Percentiles rank a stretch among this genome's conserved stretches.
phyloP scores from a whole-genome alignment of 2,797 vertebrate genomes.

The Neomorphus geoffroyi region DNA sequence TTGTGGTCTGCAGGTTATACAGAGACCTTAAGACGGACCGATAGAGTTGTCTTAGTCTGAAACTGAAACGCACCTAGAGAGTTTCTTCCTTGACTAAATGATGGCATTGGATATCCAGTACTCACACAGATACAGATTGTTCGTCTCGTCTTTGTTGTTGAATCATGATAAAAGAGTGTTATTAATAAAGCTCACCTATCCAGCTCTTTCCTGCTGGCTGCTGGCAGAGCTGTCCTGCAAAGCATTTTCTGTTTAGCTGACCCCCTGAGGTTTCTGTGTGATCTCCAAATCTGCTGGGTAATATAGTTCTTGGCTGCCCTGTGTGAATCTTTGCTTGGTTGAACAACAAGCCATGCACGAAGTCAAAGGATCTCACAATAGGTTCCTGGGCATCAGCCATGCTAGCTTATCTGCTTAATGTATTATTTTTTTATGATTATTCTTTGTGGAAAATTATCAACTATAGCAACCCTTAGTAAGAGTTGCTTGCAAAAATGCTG shows the following conservation, averaged over 20 bases:
- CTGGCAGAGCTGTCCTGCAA: background rate
- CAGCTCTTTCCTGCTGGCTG: background rate
- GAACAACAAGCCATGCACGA: background rate
- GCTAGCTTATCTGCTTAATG: background rate
- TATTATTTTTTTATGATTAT: background rate
- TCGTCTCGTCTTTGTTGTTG: background rate
- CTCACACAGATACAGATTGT: background rate
- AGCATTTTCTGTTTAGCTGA: constrained; percentile 32
- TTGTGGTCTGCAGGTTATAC: background rate
- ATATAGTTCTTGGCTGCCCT: constrained; percentile 19
- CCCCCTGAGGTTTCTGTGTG: background rate
- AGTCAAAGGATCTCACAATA: background rate
- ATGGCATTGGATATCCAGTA: background rate
- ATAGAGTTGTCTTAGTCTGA: background rate
- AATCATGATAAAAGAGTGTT: background rate
- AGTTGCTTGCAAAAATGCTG: background rate
- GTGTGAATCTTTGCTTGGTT: background rate
- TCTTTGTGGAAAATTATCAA: background rate
- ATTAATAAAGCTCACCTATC: background rate
- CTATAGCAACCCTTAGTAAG: background rate
- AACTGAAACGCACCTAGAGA: background rate
- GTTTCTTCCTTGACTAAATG: background rate
- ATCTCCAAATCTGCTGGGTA: background rate
- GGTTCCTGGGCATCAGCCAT: background rate
- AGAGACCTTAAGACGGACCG: background rate